phyloP scores from a whole-genome alignment of 2,888 invertebrate genomes.

The Empis livida region DNA sequence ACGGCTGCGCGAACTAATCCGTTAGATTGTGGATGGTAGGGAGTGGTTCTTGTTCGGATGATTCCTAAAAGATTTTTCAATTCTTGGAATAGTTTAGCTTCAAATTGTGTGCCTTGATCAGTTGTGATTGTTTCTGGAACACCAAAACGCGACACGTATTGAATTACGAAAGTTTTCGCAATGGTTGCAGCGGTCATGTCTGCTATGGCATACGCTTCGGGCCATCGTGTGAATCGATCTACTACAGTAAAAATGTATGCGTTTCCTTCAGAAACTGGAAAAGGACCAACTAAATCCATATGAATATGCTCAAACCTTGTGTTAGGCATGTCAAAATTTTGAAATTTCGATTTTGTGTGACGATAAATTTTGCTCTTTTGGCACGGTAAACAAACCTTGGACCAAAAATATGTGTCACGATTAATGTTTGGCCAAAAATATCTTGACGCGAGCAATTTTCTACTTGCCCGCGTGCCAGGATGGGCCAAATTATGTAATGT shows the following conservation, averaged over 20 bases:
- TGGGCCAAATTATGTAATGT: too few species aligned
- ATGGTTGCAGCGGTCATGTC: constrained; percentile 9
- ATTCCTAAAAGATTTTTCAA: constrained; percentile 3
- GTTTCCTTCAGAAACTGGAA: constrained; percentile 15
- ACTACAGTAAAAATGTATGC: constrained; percentile 8
- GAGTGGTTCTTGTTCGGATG: constrained; percentile 5
- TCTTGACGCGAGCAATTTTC: too few species aligned
- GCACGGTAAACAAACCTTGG: too few species aligned
- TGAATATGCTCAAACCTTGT: constrained; percentile 15
- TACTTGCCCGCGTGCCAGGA: too few species aligned
- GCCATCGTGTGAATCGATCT: constrained; percentile 10
- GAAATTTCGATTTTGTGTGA: neutral
- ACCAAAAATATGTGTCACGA: too few species aligned
- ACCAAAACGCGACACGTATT: constrained; percentile 10
- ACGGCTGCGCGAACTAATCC: constrained; percentile 1
- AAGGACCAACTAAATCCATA: constrained; percentile 24
- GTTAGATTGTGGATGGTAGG: constrained; percentile 9
- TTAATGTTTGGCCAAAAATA: too few species aligned
- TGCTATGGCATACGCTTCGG: constrained; percentile 9
- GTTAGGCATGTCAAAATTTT: constrained; percentile 1
- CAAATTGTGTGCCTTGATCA: constrained; percentile 9
- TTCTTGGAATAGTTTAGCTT: constrained; percentile 7
- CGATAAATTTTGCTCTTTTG: too few species aligned
- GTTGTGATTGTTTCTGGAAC: constrained; percentile 6
- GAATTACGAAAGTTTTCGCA: constrained; percentile 7